phyloP scores from a whole-genome alignment of 2,797 vertebrate species.

The Spinus pinus region DNA sequence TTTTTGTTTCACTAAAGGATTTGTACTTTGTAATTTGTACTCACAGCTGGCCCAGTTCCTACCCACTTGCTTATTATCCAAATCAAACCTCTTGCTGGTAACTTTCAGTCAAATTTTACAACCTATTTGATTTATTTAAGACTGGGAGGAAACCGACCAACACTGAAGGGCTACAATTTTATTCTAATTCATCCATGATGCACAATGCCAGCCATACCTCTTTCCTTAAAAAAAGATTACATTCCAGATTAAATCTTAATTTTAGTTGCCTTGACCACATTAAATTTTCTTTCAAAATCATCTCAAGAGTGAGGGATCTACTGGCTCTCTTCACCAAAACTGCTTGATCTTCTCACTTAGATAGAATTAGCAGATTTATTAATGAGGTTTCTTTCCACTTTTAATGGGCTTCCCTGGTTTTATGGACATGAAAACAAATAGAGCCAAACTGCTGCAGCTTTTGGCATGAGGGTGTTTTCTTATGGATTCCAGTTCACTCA shows the following conservation, averaged over 20 bases:
- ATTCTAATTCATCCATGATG: not conserved
- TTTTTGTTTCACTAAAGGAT: fast-evolving
- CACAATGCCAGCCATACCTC: fast-evolving
- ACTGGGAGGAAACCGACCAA: not conserved
- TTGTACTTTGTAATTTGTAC: not conserved
- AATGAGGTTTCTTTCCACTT: not conserved
- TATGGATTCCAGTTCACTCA: not conserved
- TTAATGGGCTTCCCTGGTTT: not conserved
- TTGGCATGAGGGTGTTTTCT: not conserved
- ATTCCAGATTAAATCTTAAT: not conserved
- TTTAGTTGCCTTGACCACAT: not conserved
- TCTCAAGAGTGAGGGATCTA: not conserved
- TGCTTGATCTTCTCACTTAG: not conserved
- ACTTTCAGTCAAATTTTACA: not conserved
- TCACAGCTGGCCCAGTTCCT: not conserved
- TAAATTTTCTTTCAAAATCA: not conserved
- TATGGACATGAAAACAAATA: not conserved
- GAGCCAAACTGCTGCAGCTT: not conserved
- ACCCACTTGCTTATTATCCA: not conserved
- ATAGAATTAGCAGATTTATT: not conserved
- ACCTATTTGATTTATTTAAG: not conserved
- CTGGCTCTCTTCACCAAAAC: not conserved
- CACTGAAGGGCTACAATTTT: not conserved
- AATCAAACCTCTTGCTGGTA: not conserved
- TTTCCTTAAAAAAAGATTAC: not conserved